Evolutionary conservation across 2,113 vertebrate genomes (phyloP).

Genomic region (Neogobius melanostomus): DNA sequence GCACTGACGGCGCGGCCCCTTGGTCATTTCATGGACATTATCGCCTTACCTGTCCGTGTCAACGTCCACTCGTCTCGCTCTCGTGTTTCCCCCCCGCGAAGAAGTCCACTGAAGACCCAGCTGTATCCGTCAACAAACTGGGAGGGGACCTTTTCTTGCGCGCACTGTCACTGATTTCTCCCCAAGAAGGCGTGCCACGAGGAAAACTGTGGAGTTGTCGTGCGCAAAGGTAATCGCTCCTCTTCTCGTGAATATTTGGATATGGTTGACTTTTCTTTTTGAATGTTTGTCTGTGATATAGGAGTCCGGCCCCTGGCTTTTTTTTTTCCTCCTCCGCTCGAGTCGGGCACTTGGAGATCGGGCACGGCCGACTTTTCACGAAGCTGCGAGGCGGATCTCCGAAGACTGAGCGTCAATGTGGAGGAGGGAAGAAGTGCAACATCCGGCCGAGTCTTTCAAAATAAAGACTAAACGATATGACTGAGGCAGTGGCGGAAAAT

Average conservation of each 20-base stretch:
- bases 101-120: conserved; percentile 36
- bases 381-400: conserved; percentile 46
- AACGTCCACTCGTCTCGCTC: conserved; percentile 25
- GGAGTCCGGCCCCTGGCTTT: conserved; percentile 10
- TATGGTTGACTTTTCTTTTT: conserved; percentile 31
- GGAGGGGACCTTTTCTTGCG: conserved; percentile 63
- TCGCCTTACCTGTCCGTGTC: conserved; percentile 62
- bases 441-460: conserved; percentile 36
- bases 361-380: conserved; percentile 48
- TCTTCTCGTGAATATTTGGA: conserved; percentile 13
- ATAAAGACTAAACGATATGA: conserved; percentile 21
- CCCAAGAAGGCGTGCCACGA: conserved; percentile 24
- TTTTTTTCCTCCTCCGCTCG: conserved; percentile 43
- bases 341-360: conserved; percentile 42
- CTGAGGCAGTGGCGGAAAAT: too few relatives aligned
- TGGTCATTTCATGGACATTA: conserved; percentile 14
- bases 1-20: neutral
- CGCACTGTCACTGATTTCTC: conserved; percentile 48
- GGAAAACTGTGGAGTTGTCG: conserved; percentile 21
- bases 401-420: conserved; percentile 5
- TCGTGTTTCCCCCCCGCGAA: conserved; percentile 25
- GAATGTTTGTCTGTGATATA: neutral
- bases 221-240: conserved; percentile 17
- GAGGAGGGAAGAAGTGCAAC: rapidly evolving
- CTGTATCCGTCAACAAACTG: conserved; percentile 67